Conservation (phyloP, 1,140 invertebrate species). For the Steinernema khuongi region DNA sequence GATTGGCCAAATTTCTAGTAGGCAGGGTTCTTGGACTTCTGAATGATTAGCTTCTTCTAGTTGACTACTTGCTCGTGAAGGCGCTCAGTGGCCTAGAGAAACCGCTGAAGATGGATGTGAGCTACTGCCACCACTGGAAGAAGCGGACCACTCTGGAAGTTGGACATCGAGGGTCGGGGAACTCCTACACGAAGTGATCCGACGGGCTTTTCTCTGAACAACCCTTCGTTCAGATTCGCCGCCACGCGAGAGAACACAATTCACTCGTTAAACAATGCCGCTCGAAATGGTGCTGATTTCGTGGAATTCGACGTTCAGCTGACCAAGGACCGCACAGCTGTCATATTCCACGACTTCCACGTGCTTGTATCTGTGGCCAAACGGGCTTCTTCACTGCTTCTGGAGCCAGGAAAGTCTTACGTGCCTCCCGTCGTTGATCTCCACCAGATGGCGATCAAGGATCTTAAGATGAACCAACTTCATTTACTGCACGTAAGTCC, state of each 20-base stretch:
- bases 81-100: not conserved
- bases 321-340: slow-evolving; percentile 31
- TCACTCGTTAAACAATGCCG: slow-evolving; percentile 40
- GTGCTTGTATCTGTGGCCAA: slow-evolving; percentile 34
- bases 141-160: slow-evolving; percentile 33
- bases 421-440: not conserved
- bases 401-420: slow-evolving; percentile 15
- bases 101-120: slow-evolving; percentile 20
- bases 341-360: slow-evolving; percentile 42
- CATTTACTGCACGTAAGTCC: slow-evolving; percentile 37
- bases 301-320: slow-evolving; percentile 43
- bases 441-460: slow-evolving; percentile 42
- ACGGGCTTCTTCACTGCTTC: slow-evolving; percentile 20
- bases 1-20: slow-evolving; percentile 38
- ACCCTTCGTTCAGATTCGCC: slow-evolving; percentile 25
- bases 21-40: not conserved
- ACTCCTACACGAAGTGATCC: slow-evolving; percentile 36
- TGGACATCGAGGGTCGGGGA: slow-evolving; percentile 38
- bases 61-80: slow-evolving; percentile 35
- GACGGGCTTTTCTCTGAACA: not conserved
- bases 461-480: slow-evolving; percentile 36
- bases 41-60: not conserved
- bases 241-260: slow-evolving; percentile 37
- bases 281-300: slow-evolving; percentile 36
- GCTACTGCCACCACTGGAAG: slow-evolving; percentile 31